These are phyloP conservation scores for Drosophila rellima DNA, from an alignment of 2,888 invertebrate species.

Conservation along the genomic window DNA sequence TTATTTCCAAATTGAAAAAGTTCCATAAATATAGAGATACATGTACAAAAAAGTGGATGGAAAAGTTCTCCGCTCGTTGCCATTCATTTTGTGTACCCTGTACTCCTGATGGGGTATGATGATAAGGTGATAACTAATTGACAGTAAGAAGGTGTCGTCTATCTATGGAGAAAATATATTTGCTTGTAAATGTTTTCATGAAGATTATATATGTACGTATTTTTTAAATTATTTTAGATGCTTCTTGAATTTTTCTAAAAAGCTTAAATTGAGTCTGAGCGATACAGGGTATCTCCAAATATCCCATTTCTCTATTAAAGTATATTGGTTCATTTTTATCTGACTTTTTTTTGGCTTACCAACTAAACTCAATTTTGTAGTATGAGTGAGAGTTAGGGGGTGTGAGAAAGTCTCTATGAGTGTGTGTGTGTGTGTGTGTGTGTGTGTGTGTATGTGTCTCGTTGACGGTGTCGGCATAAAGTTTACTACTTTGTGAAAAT, in stretches of 20 bases:
- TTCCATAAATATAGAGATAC: slow-evolving; percentile 78
- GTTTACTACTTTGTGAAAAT: slow-evolving; percentile 77
- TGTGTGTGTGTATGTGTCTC: slow-evolving; percentile 20
- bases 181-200: too few relatives aligned
- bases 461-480: slow-evolving; percentile 68
- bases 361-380: slow-evolving; percentile 69
- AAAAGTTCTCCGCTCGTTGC: slow-evolving; percentile 67
- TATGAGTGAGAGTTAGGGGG: slow-evolving; percentile 18
- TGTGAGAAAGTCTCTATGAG: slow-evolving; percentile 18
- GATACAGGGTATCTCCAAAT: slow-evolving; percentile 2
- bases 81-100: slow-evolving; percentile 22
- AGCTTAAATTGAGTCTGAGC: background rate
- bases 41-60: slow-evolving; percentile 47
- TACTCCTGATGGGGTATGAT: background rate
- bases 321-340: background rate
- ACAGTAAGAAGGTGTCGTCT: too few relatives aligned
- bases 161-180: too few relatives aligned
- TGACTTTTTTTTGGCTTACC: slow-evolving; percentile 46
- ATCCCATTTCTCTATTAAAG: background rate
- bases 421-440: slow-evolving; percentile 6
- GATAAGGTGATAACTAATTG: background rate
- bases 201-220: too few relatives aligned
- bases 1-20: slow-evolving; percentile 80
- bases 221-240: too few relatives aligned
- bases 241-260: background rate